A percentile compares a stretch with the other conserved stretches of the same genome.
phyloP scores from a whole-genome alignment of 2,113 vertebrate species.

The Spea bombifrons region DNA sequence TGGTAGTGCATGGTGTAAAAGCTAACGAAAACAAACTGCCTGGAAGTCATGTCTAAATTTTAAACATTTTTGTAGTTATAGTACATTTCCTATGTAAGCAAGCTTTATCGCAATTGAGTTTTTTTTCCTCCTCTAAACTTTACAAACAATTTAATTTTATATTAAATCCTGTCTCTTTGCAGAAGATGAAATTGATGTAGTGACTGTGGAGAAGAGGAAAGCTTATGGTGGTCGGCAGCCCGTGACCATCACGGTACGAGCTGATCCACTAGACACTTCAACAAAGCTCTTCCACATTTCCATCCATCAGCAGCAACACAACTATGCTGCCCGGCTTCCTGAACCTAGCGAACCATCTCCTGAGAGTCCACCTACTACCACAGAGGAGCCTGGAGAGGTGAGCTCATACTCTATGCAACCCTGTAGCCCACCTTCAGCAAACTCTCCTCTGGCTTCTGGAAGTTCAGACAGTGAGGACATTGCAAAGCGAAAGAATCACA shows the following conservation, averaged over 20 bases:
- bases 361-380: not conserved
- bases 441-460: constrained; percentile 58
- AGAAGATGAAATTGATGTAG: constrained; percentile 91
- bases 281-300: constrained; percentile 91
- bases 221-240: constrained; percentile 74
- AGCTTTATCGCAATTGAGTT: no score
- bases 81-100: no score
- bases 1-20: no score
- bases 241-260: constrained; percentile 83
- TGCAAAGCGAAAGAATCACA: constrained; percentile 89
- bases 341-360: constrained; percentile 62
- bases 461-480: constrained; percentile 84
- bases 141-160: no score
- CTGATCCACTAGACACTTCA: constrained; percentile 82
- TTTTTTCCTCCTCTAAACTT: no score
- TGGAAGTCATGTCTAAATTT: no score
- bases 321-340: constrained; percentile 88
- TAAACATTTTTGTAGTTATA: no score
- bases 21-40: no score
- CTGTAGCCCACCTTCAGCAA: constrained; percentile 51
- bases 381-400: constrained; percentile 30
- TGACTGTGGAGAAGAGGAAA: constrained; percentile 85
- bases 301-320: constrained; percentile 92
- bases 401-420: constrained; percentile 48
- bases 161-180: no score